Percentiles rank a stretch among this genome's conserved stretches.
These are phyloP conservation scores for Drosophila melanica DNA, from an alignment of 1,140 invertebrate species.

Conservation along the genomic window DNA sequence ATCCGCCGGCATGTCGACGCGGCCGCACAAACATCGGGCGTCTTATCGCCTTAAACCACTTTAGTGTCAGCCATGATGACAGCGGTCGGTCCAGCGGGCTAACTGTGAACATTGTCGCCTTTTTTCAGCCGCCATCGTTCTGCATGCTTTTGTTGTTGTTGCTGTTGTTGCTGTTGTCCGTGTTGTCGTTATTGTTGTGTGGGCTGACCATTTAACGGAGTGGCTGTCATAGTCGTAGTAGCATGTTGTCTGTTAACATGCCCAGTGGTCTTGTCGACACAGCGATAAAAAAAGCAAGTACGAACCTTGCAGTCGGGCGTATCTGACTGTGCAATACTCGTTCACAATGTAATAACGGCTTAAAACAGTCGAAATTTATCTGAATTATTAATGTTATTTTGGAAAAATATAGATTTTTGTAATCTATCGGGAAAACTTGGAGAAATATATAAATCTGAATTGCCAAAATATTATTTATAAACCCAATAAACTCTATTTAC, in stretches of 20 bases:
- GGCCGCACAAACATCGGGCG: conserved; percentile 48
- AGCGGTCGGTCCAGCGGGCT: conserved; percentile 62
- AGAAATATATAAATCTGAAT: too few species aligned
- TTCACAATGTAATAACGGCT: too few species aligned
- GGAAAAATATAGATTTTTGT: too few species aligned
- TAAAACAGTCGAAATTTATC: too few species aligned
- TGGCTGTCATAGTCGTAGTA: conserved; percentile 20
- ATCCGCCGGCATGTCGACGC: too few species aligned
- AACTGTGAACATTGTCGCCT: conserved; percentile 77
- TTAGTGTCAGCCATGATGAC: conserved; percentile 81
- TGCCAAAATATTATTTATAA: too few species aligned
- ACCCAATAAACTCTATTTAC: too few species aligned
- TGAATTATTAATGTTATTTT: too few species aligned
- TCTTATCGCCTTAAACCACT: conserved; percentile 82
- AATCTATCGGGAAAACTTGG: too few species aligned
- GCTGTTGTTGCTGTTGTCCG: conserved; percentile 8
- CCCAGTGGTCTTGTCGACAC: conserved; percentile 78
- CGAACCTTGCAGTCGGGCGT: neutral
- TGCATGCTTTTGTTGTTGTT: neutral
- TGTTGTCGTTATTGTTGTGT: conserved; percentile 31
- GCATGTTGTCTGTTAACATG: conserved; percentile 76
- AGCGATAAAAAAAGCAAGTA: conserved; percentile 60
- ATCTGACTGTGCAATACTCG: too few species aligned
- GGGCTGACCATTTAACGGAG: conserved; percentile 51
- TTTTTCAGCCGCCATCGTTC: conserved; percentile 29